Base-by-base conservation (phyloP, 2,888 invertebrate genomes). In the Hydrotaea diabolus region DNA sequence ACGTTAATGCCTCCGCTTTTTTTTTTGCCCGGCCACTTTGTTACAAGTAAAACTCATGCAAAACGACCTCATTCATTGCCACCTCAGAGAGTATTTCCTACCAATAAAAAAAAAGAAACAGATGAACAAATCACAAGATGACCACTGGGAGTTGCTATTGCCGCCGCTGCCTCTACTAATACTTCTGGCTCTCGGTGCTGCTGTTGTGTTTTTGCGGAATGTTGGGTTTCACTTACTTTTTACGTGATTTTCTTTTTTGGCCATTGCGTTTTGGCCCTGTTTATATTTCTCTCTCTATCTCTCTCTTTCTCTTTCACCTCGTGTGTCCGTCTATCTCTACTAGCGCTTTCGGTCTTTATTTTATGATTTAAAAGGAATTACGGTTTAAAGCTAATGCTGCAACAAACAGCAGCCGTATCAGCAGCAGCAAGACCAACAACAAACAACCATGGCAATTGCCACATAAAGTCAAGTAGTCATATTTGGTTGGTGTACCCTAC, bases 351-450 rank as follows among this genome's bases (percentile, higher is more conserved):
- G 57, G 80, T 75, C 46, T 69, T 71, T 49, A 75, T 80, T 80
- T 80, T 76, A 80, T 80, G 76, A 71, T 76, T 80, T 76, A 76
- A 76, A 76, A 76, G 71, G 57, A 80, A 75, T 80, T 80, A 69
- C 36, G 59, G 36, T 46, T 69, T 75, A 71, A 69, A 69, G 69
- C 49, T 55, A 53, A 53, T 21, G 66, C 73, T 46, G 69, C 21
- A 43, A 46, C 43, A 69, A 62, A 46, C 46, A 46, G 69, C 15
- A 15, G 69, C 15, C 69, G 13, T 43, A 46, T 69, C 46, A 5
- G 3, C 4, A 7, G 31, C 13, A 21, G 4, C 15, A 21, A 11
- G 8, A 23, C 4, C 69, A 69, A 23, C 46, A 69, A 21, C 66
- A 8, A 39, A 39, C 39, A 1, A 39, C 66, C 11, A 64, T 5